Conservation (phyloP, 2,797 vertebrate genomes). For the Aeoliscus strigatus region DNA sequence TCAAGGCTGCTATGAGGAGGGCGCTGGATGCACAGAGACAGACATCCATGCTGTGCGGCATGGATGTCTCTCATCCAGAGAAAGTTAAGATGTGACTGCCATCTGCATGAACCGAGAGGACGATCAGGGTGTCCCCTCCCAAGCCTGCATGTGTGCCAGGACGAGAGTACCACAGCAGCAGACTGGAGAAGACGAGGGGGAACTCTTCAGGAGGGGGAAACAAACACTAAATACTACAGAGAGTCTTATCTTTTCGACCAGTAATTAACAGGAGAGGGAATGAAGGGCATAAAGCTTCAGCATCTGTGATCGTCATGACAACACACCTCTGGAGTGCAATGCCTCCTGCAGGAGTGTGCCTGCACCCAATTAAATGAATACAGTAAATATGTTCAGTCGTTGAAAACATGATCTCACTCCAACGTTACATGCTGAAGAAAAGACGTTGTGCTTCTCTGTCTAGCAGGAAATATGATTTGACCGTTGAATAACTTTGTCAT, state of each 20-base stretch:
- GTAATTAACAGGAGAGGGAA: slow-evolving; percentile 17
- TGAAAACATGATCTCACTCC: slow-evolving; percentile 1
- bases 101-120: slow-evolving; percentile 43
- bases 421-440: slow-evolving; percentile 15
- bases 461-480: slow-evolving; percentile 19
- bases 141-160: slow-evolving; percentile 28
- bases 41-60: slow-evolving; percentile 30
- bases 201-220: slow-evolving; percentile 49
- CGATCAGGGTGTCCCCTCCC: slow-evolving; percentile 31
- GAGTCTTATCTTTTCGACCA: slow-evolving; percentile 9
- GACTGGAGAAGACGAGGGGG: slow-evolving; percentile 50
- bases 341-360: too few species aligned
- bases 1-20: slow-evolving; percentile 41
- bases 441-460: slow-evolving; percentile 20
- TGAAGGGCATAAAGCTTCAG: slow-evolving; percentile 1
- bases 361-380: too few species aligned
- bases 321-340: neutral
- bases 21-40: slow-evolving; percentile 46
- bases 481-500: slow-evolving; percentile 46
- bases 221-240: slow-evolving; percentile 26
- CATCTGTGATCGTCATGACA: slow-evolving; percentile 17
- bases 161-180: slow-evolving; percentile 51
- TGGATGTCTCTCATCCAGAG: slow-evolving; percentile 43
- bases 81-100: slow-evolving; percentile 38
- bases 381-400: too few species aligned